Evolutionary conservation across 2,888 invertebrate genomes (phyloP).

Genomic region (Agrochola litura): DNA sequence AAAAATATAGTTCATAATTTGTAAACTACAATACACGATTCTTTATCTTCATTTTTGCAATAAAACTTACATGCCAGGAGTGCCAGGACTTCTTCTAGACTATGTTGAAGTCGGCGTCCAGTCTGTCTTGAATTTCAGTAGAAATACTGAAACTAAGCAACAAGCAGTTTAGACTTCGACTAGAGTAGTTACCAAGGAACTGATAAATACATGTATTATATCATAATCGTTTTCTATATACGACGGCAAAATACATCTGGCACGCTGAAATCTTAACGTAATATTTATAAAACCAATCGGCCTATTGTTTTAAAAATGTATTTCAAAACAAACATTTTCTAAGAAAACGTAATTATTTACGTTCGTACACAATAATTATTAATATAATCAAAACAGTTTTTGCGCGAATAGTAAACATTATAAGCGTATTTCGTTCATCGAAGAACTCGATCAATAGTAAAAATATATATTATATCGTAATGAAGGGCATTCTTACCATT

Average conservation of each 20-base stretch:
- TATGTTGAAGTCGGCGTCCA: not conserved
- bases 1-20: not conserved
- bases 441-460: constrained; percentile 37
- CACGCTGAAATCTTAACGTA: not conserved
- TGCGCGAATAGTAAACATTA: constrained; percentile 26
- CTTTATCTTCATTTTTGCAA: not conserved
- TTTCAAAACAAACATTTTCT: constrained; percentile 9
- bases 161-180: not conserved
- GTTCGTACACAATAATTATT: constrained; percentile 22
- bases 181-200: not conserved
- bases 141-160: not conserved
- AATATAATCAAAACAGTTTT: constrained; percentile 31
- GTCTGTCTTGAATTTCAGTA: not conserved
- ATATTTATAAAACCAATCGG: constrained; percentile 16
- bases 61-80: not conserved
- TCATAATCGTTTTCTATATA: not conserved
- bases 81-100: not conserved
- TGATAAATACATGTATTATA: not conserved
- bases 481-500: constrained; percentile 51
- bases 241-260: constrained; percentile 8
- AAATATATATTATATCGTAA: constrained; percentile 39
- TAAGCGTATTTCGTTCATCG: constrained; percentile 43
- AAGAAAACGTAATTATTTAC: constrained; percentile 18
- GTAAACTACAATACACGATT: no score
- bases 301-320: constrained; percentile 1